phyloP scores from a whole-genome alignment of 2,888 invertebrate species.

The Latheticus oryzae region DNA sequence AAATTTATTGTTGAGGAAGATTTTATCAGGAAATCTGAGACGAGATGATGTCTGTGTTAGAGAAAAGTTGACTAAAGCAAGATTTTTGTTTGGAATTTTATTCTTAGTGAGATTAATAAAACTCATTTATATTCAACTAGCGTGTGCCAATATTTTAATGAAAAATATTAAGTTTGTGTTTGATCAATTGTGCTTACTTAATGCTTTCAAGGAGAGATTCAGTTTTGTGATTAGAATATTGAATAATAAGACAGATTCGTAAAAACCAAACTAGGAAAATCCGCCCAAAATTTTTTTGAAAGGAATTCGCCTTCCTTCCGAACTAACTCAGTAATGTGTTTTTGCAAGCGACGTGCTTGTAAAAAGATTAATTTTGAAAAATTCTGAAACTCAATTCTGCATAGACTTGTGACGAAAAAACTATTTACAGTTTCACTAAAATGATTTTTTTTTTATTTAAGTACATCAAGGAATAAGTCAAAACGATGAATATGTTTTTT shows the following conservation, averaged over 20 bases:
- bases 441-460: no score
- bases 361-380: no score
- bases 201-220: slow-evolving; percentile 6
- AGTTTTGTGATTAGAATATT: neutral
- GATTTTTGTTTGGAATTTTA: no score
- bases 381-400: no score
- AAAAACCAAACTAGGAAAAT: neutral
- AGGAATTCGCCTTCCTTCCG: no score
- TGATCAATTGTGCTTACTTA: slow-evolving; percentile 15
- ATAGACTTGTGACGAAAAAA: no score
- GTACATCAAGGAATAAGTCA: no score
- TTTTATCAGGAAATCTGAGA: neutral
- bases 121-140: slow-evolving; percentile 17
- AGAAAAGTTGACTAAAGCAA: neutral
- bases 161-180: slow-evolving; percentile 10
- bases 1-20: neutral
- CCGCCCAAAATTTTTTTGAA: slow-evolving; percentile 1
- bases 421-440: no score
- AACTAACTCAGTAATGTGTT: no score
- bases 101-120: no score
- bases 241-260: slow-evolving; percentile 1
- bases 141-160: slow-evolving; percentile 15
- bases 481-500: no score
- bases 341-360: no score
- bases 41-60: neutral